Evolutionary conservation across 1,140 invertebrate species (phyloP).

Genomic region (Caenorhabditis briggsae): DNA sequence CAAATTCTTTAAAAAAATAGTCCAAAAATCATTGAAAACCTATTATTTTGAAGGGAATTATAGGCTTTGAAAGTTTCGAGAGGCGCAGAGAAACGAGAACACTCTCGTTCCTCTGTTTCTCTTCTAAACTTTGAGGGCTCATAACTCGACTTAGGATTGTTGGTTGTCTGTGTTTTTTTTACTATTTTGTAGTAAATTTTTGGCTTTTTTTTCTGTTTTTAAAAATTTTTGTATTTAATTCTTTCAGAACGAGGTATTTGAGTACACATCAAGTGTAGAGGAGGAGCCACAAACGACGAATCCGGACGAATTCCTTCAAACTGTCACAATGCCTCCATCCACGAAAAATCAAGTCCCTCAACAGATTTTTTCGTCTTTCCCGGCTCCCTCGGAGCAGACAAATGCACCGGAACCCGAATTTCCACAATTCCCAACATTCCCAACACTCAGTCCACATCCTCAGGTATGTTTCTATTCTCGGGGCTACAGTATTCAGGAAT

Average conservation of each 20-base stretch:
- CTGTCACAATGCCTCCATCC: slow-evolving; percentile 13
- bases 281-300: slow-evolving; percentile 53
- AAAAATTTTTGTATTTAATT: neutral
- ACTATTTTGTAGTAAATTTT: neutral
- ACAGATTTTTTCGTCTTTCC: slow-evolving; percentile 23
- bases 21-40: too few relatives aligned
- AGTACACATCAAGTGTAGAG: slow-evolving; percentile 57
- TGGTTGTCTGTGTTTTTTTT: too few relatives aligned
- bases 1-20: too few relatives aligned
- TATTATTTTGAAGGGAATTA: too few relatives aligned
- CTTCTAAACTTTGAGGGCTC: too few relatives aligned
- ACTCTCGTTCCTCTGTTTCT: too few relatives aligned
- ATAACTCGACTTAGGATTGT: too few relatives aligned
- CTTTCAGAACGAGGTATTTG: slow-evolving; percentile 56
- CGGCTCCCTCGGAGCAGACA: neutral
- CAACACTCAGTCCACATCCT: slow-evolving; percentile 50
- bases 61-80: too few relatives aligned
- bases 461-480: slow-evolving; percentile 33
- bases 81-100: too few relatives aligned
- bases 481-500: too few relatives aligned
- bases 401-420: slow-evolving; percentile 3
- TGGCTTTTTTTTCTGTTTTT: too few relatives aligned
- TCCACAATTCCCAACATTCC: slow-evolving; percentile 54
- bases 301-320: slow-evolving; percentile 29
- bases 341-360: slow-evolving; percentile 7